These are phyloP conservation scores for Lordiphosa clarofinis DNA, from an alignment of 1,140 invertebrate genomes.

Conservation along the genomic window DNA sequence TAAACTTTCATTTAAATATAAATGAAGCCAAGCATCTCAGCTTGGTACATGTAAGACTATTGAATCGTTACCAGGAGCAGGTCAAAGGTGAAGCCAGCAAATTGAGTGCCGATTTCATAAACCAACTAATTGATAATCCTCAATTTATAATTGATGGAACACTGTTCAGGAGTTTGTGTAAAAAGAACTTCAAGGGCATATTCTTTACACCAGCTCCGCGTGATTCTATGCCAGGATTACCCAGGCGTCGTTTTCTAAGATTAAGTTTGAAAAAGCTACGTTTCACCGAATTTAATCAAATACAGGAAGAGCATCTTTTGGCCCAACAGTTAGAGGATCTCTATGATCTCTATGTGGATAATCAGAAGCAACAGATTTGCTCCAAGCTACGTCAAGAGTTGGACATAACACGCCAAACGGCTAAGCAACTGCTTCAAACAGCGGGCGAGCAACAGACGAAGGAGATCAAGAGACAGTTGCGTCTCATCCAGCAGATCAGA, in stretches of 20 bases:
- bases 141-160: conserved; percentile 25
- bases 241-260: conserved; percentile 69
- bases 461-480: conserved; percentile 42
- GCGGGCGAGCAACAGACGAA: conserved; percentile 20
- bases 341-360: conserved; percentile 66
- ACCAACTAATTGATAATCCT: conserved; percentile 12
- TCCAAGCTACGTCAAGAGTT: conserved; percentile 69
- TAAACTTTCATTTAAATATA: conserved; percentile 31
- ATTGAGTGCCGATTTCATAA: conserved; percentile 21
- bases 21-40: conserved; percentile 2
- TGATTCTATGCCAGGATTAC: conserved; percentile 39
- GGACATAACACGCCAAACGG: conserved; percentile 67
- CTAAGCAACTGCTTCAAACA: conserved; percentile 39
- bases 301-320: conserved; percentile 79
- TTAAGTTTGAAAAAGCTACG: conserved; percentile 71
- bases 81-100: conserved; percentile 24
- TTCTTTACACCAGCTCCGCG: conserved; percentile 43
- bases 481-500: conserved; percentile 67
- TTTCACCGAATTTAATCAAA: conserved; percentile 79
- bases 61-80: conserved; percentile 65
- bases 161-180: conserved; percentile 50
- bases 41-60: conserved; percentile 36
- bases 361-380: conserved; percentile 44
- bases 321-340: conserved; percentile 72
- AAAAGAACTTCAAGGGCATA: conserved; percentile 48